Conservation (phyloP, 2,888 invertebrate genomes). For the Drosophila peninsularis region DNA sequence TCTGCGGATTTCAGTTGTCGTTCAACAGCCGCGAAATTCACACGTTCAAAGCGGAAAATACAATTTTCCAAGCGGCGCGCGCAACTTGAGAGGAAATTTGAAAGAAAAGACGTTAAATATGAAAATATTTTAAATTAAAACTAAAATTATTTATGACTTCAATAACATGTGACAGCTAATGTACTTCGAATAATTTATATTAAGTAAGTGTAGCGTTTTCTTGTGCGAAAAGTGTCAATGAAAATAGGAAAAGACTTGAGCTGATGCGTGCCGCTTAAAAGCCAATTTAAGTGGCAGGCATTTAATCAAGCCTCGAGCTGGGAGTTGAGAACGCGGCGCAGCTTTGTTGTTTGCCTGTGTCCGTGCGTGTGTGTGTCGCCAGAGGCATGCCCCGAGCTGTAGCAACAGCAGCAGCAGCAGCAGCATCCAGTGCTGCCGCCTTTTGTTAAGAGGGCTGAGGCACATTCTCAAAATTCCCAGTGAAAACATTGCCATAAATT, state of each 20-base stretch:
- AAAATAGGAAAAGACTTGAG: constrained; percentile 5
- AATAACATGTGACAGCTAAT: neutral
- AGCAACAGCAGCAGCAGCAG: constrained; percentile 1
- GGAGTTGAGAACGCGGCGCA: constrained; percentile 26
- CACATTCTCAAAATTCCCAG: constrained; percentile 69
- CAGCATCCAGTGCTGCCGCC: constrained; percentile 13
- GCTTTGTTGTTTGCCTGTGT: constrained; percentile 34
- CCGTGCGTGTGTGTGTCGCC: constrained; percentile 7
- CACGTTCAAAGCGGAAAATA: constrained; percentile 55
- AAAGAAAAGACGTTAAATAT: constrained; percentile 4
- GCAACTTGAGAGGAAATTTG: constrained; percentile 19
- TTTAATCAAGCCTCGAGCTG: constrained; percentile 62
- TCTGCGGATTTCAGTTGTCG: constrained; percentile 68
- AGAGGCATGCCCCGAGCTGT: constrained; percentile 11
- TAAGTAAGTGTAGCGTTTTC: neutral
- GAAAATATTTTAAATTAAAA: neutral
- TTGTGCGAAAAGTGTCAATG: neutral
- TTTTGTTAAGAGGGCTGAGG: constrained; percentile 10
- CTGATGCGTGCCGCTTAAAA: constrained; percentile 53
- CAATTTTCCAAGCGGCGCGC: constrained; percentile 36
- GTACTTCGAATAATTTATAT: neutral
- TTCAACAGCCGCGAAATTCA: constrained; percentile 71
- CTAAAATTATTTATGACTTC: neutral
- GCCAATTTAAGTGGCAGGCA: constrained; percentile 73
- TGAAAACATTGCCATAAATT: constrained; percentile 78